Evolutionary conservation across 2,797 vertebrate genomes (phyloP).

Genomic region (Lateolabrax maculatus): DNA sequence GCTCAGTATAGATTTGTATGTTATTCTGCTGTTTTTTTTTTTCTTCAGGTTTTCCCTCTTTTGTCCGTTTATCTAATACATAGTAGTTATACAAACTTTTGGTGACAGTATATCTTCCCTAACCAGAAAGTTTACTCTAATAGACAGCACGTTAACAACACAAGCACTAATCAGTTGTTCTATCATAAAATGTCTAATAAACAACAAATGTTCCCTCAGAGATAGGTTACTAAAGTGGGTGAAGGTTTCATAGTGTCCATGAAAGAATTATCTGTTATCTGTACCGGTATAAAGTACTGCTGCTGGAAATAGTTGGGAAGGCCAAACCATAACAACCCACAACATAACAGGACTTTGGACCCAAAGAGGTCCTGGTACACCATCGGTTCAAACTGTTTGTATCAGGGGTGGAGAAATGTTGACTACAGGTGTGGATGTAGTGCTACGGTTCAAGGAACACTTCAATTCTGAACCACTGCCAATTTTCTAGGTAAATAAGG

Average conservation of each 20-base stretch:
- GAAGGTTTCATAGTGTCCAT: not conserved
- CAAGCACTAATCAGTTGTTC: not conserved
- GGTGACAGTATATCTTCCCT: not conserved
- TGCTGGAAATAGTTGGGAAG: too few species aligned
- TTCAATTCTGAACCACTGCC: not conserved
- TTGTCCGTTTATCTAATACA: not conserved
- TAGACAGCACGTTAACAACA: not conserved
- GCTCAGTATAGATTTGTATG: too few species aligned
- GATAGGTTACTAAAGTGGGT: not conserved
- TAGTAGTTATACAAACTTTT: not conserved
- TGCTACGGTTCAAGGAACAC: not conserved
- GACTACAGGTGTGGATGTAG: conserved; percentile 18
- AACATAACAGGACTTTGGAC: conserved; percentile 4
- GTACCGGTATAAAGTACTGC: not conserved
- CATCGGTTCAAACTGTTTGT: not conserved
- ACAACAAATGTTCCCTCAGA: not conserved
- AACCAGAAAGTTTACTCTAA: not conserved
- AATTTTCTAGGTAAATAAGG: not conserved
- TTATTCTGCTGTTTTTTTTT: not conserved
- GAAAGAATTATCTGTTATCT: conserved; percentile 11
- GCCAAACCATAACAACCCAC: too few species aligned
- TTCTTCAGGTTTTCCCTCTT: not conserved
- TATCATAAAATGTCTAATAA: not conserved
- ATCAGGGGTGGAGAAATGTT: conserved; percentile 35
- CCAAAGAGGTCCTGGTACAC: not conserved